A percentile compares a stretch with the other conserved stretches of the same genome.
Evolutionary conservation across 2,888 invertebrate species (phyloP).

Genomic region (Dioctria linearis): DNA sequence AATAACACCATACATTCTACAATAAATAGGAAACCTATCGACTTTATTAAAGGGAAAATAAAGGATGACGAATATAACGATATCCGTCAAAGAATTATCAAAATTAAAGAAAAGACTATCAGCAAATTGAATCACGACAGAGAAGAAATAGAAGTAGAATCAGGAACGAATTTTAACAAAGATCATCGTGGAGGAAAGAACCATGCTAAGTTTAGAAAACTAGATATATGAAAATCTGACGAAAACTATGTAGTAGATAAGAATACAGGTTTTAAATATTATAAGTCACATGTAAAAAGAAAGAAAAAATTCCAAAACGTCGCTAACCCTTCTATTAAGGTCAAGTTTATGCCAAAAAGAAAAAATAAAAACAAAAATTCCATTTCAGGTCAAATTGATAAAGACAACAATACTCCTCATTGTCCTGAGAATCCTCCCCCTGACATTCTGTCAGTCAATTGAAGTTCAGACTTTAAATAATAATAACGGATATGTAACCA

Average conservation of each 20-base stretch:
- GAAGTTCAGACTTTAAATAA: slow-evolving; percentile 15
- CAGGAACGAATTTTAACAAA: slow-evolving; percentile 24
- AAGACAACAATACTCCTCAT: not conserved
- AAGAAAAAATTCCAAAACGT: slow-evolving; percentile 57
- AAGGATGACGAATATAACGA: too few species aligned
- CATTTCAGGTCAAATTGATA: slow-evolving; percentile 4
- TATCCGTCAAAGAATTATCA: too few species aligned
- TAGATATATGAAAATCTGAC: slow-evolving; percentile 52
- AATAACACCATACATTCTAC: too few species aligned
- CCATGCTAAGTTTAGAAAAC: slow-evolving; percentile 58
- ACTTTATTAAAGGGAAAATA: too few species aligned
- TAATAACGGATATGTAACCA: slow-evolving; percentile 18
- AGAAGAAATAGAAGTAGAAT: not conserved
- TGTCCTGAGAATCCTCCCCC: not conserved
- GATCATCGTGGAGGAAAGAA: slow-evolving; percentile 49
- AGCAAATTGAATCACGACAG: slow-evolving; percentile 21
- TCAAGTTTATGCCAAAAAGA: not conserved
- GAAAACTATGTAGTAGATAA: slow-evolving; percentile 55
- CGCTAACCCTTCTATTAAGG: slow-evolving; percentile 52
- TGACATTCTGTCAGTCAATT: not conserved
- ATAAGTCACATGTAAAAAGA: slow-evolving; percentile 57
- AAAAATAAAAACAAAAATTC: not conserved
- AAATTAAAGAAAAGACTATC: slow-evolving; percentile 12
- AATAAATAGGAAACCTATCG: slow-evolving; percentile 6
- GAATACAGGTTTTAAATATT: slow-evolving; percentile 57